Percentiles rank a stretch among this genome's conserved stretches.
phyloP scores from a whole-genome alignment of 2,888 invertebrate species.

The Apamea epomidion region DNA sequence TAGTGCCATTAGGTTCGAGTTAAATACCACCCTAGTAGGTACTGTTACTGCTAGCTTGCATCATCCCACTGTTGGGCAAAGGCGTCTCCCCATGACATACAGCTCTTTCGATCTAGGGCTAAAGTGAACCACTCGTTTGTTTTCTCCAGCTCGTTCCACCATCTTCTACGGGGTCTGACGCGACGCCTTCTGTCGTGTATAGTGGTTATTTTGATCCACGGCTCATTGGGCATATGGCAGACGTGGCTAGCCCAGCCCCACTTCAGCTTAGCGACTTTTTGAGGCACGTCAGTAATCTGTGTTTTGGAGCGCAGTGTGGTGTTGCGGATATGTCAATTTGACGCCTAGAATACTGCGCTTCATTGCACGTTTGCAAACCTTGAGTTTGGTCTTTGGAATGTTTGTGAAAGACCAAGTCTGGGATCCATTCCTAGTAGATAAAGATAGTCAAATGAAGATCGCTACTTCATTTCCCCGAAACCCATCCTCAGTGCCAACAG shows the following conservation, averaged over 20 bases:
- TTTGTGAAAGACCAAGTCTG: neutral
- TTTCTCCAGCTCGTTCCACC: neutral
- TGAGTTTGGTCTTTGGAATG: neutral
- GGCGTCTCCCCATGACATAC: too few relatives aligned
- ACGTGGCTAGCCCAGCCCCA: too few relatives aligned
- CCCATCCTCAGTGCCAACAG: neutral
- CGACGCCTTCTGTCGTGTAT: neutral
- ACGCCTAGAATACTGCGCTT: too few relatives aligned
- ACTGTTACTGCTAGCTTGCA: neutral
- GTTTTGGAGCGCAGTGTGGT: neutral
- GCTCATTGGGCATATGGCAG: too few relatives aligned
- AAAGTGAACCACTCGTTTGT: neutral
- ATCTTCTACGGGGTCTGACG: too few relatives aligned
- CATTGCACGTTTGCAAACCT: neutral
- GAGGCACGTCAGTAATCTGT: neutral
- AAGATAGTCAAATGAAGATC: neutral
- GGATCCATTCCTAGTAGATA: neutral
- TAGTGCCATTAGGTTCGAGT: neutral
- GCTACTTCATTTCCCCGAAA: slow-evolving; percentile 3
- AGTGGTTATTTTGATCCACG: too few relatives aligned
- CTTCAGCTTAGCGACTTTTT: neutral
- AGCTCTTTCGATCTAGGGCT: neutral
- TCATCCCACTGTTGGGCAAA: neutral
- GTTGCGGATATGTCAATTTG: neutral
- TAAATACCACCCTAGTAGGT: neutral